Evolutionary conservation across 2,888 invertebrate genomes (phyloP).

Genomic region (Orchesella flavescens): DNA sequence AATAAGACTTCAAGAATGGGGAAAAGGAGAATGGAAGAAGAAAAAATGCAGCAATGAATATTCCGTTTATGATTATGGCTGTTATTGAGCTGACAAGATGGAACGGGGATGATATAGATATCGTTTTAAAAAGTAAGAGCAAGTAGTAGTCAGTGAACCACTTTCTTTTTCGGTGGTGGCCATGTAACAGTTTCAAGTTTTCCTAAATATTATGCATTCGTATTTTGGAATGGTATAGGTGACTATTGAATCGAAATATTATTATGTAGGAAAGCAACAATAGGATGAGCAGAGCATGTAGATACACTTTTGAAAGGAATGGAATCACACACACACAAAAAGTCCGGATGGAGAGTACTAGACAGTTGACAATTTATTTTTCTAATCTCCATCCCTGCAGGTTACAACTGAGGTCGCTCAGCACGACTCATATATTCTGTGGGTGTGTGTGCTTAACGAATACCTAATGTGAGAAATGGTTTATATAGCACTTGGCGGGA

Average conservation of each 20-base stretch:
- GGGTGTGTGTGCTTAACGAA: no score
- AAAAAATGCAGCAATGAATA: slow-evolving; percentile 16
- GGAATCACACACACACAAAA: slow-evolving; percentile 44
- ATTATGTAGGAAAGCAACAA: neutral
- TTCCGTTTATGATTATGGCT: slow-evolving; percentile 31
- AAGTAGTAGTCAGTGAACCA: neutral
- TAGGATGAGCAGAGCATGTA: neutral
- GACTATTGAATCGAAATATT: slow-evolving; percentile 1
- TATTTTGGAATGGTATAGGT: neutral
- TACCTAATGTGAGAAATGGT: no score
- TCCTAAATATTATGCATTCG: neutral
- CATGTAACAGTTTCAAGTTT: neutral
- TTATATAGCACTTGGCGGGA: no score
- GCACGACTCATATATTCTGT: neutral
- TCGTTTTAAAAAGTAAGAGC: neutral
- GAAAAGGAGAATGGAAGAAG: neutral
- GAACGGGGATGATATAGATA: slow-evolving; percentile 5
- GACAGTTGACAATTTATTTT: slow-evolving; percentile 65
- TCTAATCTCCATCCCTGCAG: slow-evolving; percentile 61
- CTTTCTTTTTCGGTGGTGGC: neutral
- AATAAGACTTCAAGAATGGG: neutral
- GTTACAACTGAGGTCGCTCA: slow-evolving; percentile 42
- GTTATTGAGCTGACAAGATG: slow-evolving; percentile 27
- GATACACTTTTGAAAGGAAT: slow-evolving; percentile 41
- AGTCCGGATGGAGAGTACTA: slow-evolving; percentile 55